These are phyloP conservation scores for Podarcis lilfordi DNA, from an alignment of 2,797 vertebrate genomes.

Conservation along the genomic window DNA sequence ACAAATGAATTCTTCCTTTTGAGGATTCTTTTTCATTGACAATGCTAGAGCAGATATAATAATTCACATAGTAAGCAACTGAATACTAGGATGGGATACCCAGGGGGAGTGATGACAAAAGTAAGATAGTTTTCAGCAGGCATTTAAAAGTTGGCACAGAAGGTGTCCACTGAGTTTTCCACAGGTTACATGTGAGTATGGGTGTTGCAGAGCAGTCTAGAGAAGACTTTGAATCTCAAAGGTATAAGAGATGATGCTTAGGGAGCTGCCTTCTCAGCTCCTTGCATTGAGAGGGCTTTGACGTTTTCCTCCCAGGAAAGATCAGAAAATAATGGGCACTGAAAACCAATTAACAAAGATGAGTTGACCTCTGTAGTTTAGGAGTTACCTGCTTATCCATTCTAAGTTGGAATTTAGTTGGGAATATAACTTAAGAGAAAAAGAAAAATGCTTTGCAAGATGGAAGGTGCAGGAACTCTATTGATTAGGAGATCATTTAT, in stretches of 20 bases:
- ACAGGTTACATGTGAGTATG: neutral
- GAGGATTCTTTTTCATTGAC: constrained; percentile 65
- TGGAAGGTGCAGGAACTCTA: too few species aligned
- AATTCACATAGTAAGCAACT: constrained; percentile 58
- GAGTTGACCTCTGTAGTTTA: neutral
- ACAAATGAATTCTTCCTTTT: constrained; percentile 52
- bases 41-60: constrained; percentile 49
- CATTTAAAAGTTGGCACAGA: too few species aligned
- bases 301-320: neutral
- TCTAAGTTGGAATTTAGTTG: neutral
- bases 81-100: constrained; percentile 50
- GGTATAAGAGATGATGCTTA: neutral
- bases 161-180: too few species aligned
- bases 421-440: too few species aligned
- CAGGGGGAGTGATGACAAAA: constrained; percentile 61
- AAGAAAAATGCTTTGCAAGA: too few species aligned
- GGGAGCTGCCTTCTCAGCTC: neutral
- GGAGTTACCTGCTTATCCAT: neutral
- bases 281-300: neutral
- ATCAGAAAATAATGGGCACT: neutral
- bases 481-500: too few species aligned
- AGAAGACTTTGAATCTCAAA: neutral
- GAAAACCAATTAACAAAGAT: neutral
- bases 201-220: neutral
- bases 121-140: constrained; percentile 48